Conservation (phyloP, 2,888 invertebrate genomes). For the Lycocerus yunnanus region DNA sequence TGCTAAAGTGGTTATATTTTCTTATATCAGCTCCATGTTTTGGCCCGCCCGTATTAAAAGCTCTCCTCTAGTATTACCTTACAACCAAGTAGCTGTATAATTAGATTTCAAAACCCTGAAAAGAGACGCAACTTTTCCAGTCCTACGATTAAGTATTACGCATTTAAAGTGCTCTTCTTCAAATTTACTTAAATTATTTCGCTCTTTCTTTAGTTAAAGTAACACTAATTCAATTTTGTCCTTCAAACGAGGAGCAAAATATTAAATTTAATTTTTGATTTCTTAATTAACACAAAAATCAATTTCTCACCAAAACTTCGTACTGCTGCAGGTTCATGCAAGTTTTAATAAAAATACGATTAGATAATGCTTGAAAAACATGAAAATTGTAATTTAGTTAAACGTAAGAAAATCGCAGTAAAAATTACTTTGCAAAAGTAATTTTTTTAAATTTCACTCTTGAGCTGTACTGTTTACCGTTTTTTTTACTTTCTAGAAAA, state of each 20-base stretch:
- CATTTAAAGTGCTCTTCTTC: conserved; percentile 22
- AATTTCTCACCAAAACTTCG: background rate
- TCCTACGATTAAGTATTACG: conserved; percentile 27
- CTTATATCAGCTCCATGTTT: conserved; percentile 28
- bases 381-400: too few species aligned
- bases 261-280: background rate
- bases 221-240: background rate
- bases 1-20: conserved; percentile 28
- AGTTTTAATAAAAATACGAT: too few species aligned
- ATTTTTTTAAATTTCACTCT: too few species aligned
- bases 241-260: background rate
- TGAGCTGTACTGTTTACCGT: too few species aligned
- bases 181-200: background rate
- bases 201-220: background rate
- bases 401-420: too few species aligned
- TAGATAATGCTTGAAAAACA: too few species aligned
- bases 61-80: conserved; percentile 26
- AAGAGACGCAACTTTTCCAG: conserved; percentile 20
- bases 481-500: too few species aligned
- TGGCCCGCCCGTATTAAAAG: conserved; percentile 30
- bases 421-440: too few species aligned
- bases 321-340: background rate
- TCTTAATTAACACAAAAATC: background rate
- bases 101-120: conserved; percentile 28
- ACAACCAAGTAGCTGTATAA: conserved; percentile 29